phyloP scores from a whole-genome alignment of 2,113 vertebrate genomes.

The Calidris pugnax region DNA sequence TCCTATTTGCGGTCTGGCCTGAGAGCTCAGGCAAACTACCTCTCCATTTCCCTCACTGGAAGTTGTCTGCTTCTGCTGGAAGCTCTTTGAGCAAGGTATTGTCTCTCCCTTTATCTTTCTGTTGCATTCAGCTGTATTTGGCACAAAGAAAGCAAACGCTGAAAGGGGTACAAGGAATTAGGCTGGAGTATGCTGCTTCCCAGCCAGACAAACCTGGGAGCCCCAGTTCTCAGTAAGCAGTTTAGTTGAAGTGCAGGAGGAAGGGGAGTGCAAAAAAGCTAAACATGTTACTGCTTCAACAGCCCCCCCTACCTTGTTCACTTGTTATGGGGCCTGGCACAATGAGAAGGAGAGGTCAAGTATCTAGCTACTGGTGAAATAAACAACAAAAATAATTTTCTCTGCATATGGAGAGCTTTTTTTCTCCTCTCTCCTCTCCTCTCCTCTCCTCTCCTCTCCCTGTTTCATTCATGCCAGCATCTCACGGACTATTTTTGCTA shows the following conservation, averaged over 20 bases:
- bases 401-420: background rate
- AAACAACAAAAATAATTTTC: background rate
- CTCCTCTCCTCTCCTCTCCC: too few species aligned
- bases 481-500: background rate
- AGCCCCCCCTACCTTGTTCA: background rate
- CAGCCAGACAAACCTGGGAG: background rate
- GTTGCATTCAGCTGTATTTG: constrained; percentile 28
- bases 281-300: background rate
- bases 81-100: background rate
- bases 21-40: background rate
- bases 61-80: background rate
- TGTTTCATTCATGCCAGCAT: background rate
- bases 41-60: background rate
- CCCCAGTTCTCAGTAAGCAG: background rate
- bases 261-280: background rate
- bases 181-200: background rate
- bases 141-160: background rate
- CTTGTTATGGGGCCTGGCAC: background rate
- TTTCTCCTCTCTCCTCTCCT: too few species aligned
- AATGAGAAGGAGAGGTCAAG: background rate
- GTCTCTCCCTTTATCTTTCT: constrained; percentile 45
- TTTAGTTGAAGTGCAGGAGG: background rate
- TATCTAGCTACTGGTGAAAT: background rate
- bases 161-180: background rate
- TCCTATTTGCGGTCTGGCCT: background rate